Base-by-base conservation (phyloP, 2,888 invertebrate genomes). In the Diploptera punctata region DNA sequence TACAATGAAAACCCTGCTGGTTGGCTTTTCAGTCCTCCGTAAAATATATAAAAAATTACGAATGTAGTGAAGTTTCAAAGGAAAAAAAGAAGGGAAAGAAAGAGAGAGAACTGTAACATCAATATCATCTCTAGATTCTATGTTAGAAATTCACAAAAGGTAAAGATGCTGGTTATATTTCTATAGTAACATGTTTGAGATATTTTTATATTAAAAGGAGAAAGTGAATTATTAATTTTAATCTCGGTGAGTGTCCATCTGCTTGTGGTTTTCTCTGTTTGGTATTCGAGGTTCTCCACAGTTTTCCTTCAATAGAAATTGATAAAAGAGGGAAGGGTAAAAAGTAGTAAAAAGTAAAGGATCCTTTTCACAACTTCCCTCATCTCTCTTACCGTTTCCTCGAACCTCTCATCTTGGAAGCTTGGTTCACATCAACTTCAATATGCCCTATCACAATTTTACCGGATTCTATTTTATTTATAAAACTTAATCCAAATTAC, bases 301-400 rank as follows among this genome's bases (percentile, higher is more conserved):
- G 52, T 52, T 24, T n/a, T 52, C 52, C 19, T 52, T 52, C 24
- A 52, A 52, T 52, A 24, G 24, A 24, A 52, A 52, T 24, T 52
- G 52, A 52, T 24, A 52, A 52, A 52, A 52, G 24, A 18, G 19
- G 18, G 21, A 21, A 49, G 4, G 10, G n/a, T 49, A 19, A 49
- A 52, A 10, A 24, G 52, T 10, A 52, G n/a, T n/a, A 1, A 52
- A 52, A 52, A 52, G 24, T 21, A 24, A 0, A 13, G 1, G 24
- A 24, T 52, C 24, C 52, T 24, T 52, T 52, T 52, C 24, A 5
- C 24, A 13, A 24, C 16, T 24, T 24, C 24, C 47, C 52, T 1
- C 24, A 19, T 2, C 9, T 24, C 24, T 13, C 52, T 24, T 1
- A 24, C 9, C 24, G 21, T n/a, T n/a, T n/a, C n/a, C n/a, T n/a